These are phyloP conservation scores for Homarus americanus DNA, from an alignment of 1,140 invertebrate genomes.

Conservation along the genomic window DNA sequence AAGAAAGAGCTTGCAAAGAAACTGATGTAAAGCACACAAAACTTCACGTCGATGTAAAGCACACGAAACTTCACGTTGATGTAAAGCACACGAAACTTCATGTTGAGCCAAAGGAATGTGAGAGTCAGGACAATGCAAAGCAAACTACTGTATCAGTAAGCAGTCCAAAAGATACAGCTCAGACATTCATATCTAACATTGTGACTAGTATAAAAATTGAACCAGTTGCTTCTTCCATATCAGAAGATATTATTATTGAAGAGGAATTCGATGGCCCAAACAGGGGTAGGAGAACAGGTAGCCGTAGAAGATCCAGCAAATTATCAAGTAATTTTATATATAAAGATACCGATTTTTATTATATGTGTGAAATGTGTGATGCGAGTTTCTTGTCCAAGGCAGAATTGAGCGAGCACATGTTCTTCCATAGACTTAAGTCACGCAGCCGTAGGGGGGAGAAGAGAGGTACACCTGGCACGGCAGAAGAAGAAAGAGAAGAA, in stretches of 20 bases:
- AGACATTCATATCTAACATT: not conserved
- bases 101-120: not conserved
- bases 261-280: not conserved
- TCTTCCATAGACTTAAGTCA: conserved; percentile 63
- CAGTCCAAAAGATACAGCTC: not conserved
- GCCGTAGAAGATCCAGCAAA: conserved; percentile 38
- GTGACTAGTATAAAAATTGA: not conserved
- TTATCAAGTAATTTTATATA: conserved; percentile 43
- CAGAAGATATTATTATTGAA: conserved; percentile 5
- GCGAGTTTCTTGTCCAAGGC: conserved; percentile 57
- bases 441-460: conserved; percentile 59
- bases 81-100: not conserved
- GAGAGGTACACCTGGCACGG: not conserved
- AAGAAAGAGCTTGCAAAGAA: not conserved
- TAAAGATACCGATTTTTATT: conserved; percentile 54
- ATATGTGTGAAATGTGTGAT: conserved; percentile 70
- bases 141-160: not conserved
- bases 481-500: conserved; percentile 30
- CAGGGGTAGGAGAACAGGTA: not conserved
- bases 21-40: not conserved
- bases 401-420: conserved; percentile 65
- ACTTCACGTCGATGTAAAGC: not conserved
- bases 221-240: not conserved
- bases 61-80: not conserved
- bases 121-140: not conserved